Conservation (phyloP, 1,140 invertebrate genomes). For the Zeugodacus cucurbitae region DNA sequence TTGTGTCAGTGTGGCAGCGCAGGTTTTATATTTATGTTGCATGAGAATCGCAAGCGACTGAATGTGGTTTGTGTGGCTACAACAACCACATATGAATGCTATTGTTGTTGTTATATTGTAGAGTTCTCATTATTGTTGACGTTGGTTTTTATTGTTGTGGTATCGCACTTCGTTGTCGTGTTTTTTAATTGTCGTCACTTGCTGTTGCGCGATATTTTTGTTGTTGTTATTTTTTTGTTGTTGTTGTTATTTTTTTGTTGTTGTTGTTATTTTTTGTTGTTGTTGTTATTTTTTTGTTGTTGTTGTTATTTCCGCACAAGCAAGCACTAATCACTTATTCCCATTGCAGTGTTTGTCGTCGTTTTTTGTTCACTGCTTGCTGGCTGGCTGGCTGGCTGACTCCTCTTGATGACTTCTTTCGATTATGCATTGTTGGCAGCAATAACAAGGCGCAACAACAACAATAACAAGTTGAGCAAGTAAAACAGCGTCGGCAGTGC, state of each 20-base stretch:
- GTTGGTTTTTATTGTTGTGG: neutral
- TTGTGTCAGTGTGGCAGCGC: slow-evolving; percentile 11
- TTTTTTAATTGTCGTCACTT: neutral
- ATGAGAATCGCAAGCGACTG: neutral
- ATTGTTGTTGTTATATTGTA: neutral
- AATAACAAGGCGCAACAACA: neutral
- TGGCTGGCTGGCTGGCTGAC: too few species aligned
- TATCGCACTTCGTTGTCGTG: neutral
- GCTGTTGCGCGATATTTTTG: neutral
- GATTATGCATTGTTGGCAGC: neutral
- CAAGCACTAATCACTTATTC: slow-evolving; percentile 13
- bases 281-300: neutral
- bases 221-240: neutral
- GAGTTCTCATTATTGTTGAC: slow-evolving; percentile 23
- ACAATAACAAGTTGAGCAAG: neutral
- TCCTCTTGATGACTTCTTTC: slow-evolving; percentile 19
- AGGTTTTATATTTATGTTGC: neutral
- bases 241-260: slow-evolving; percentile 15
- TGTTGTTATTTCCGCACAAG: slow-evolving; percentile 20
- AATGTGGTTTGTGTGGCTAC: neutral
- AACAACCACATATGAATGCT: neutral
- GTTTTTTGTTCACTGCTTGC: neutral
- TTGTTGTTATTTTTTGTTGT: slow-evolving; percentile 16
- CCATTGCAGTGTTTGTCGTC: neutral
- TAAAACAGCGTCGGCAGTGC: neutral